Evolutionary conservation across 92 coral and sea anemone genomes (phyloP), one percentile per base, ranked within the genome.

Genomic region (Plumapathes pennacea): DNA sequence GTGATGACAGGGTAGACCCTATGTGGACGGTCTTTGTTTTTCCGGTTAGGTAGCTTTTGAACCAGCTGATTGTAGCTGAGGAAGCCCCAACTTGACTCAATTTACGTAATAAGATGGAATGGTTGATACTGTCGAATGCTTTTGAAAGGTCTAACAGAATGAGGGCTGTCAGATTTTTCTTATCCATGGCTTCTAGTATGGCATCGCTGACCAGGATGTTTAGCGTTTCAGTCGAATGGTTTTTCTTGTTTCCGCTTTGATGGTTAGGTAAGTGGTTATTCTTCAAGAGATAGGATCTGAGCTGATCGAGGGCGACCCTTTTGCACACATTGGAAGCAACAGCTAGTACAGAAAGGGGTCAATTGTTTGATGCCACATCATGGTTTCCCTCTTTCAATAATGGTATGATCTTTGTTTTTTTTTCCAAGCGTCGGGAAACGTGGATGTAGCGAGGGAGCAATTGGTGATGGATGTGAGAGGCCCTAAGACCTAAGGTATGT

Each of bases 331-430:
- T 77, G 36, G 70, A 74, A 30, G 67, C 82, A 29, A 66, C 59
- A 46, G 58, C 38, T 28, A 74, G 57, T 11, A 74, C 52, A n/a
- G 65, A 55, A 24, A 74, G 53, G 29, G 82, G 82, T 36, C 67
- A 60, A 37, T 74, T 65, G 38, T 40, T 74, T 34, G 81, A 50
- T 28, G 74, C 74, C 22, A 19, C 25, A 19, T 71, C 72, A 31
- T 63, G 62, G 52, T 47, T 59, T 23, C 77, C 78, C 10, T 60
- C 72, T 62, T 72, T 68, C 58, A 78, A 7, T 25, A 69, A 37
- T 6, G 85, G 78, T 20, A 78, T 78, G 32, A 78, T 78, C 41
- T 62, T 73, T 10, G 86, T 60, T 68, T 13, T 48, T 43, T 77
- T 63, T 18, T n/a, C 84, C 67, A 38, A 13, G 54, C 23, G 19